Base-by-base conservation (phyloP, 2,797 vertebrate genomes). In the Synaphobranchus kaupii region DNA sequence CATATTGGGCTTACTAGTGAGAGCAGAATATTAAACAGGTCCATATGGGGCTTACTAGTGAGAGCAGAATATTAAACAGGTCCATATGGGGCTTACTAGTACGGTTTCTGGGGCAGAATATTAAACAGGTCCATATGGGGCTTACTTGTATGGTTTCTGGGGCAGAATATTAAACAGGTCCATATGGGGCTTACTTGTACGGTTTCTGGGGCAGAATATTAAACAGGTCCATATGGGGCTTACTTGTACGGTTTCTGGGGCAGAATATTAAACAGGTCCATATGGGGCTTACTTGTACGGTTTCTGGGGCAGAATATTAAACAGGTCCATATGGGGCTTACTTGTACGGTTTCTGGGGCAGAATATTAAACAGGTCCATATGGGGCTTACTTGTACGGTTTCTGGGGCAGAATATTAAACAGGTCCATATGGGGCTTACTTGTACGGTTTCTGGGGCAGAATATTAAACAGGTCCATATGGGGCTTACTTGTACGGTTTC, bases 191-290 rank as follows among this genome's bases (percentile, higher is more conserved):
- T 97, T 95, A 99, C 99, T 99, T 99, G 94, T 99, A 99, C 0
- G 99, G 99, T 96, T 99, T 99, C 50, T 99, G 98, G 86, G 99
- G 99, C 93, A 99, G 95, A 94, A 99, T 99, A n/a, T n/a, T n/a
- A n/a, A n/a, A n/a, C n/a, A n/a, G n/a, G n/a, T n/a, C n/a, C n/a
- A n/a, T n/a, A n/a, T n/a, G n/a, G 39, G 39, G 39, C 39, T 39
- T 39, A 39, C 39, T 39, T 39, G 3, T 39, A n/a, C n/a, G n/a
- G n/a, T n/a, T n/a, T n/a, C n/a, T 0, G 3, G 39, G 39, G 39
- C 39, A 39, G 39, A 39, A 39, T 39, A 39, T 39, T 39, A 39
- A 31, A 34, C 12, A 71, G 28, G 3, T 71, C n/a, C n/a, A 71
- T 15, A 71, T 12, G 3, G 58, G 12, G 93, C 94, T 97, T 95